Conservation (phyloP, 2,113 vertebrate genomes). For the Podarcis muralis region DNA sequence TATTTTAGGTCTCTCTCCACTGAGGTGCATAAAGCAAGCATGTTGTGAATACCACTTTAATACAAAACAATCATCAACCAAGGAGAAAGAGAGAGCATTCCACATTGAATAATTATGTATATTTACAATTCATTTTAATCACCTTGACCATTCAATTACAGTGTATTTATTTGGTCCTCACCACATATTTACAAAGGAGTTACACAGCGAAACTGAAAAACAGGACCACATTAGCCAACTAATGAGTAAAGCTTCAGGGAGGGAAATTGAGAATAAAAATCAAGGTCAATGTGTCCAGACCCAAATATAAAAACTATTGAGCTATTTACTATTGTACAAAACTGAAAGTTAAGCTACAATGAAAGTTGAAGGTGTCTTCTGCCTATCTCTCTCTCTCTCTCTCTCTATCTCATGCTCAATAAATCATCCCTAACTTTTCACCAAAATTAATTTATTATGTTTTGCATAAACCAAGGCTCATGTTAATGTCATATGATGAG, state of each 20-base stretch:
- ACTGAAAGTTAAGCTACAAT: conserved; percentile 47
- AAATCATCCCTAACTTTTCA: conserved; percentile 41
- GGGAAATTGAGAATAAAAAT: conserved; percentile 33
- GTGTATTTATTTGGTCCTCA: conserved; percentile 55
- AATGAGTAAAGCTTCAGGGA: conserved; percentile 29
- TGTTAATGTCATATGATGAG: conserved; percentile 34
- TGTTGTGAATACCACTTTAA: conserved; percentile 27
- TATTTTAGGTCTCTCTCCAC: conserved; percentile 19
- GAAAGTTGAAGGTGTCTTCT: conserved; percentile 28
- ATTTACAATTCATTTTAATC: conserved; percentile 45
- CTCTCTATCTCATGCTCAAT: conserved; percentile 3
- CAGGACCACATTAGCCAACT: conserved; percentile 39
- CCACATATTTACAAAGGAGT: conserved; percentile 45
- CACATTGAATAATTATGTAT: conserved; percentile 32
- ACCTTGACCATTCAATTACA: conserved; percentile 42
- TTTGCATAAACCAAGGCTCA: conserved; percentile 49
- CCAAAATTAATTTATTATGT: conserved; percentile 26
- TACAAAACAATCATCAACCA: conserved; percentile 21
- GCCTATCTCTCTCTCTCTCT: background rate
- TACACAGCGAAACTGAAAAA: conserved; percentile 18
- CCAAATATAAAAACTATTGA: conserved; percentile 1
- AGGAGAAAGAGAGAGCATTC: conserved; percentile 5
- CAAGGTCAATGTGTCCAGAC: background rate
- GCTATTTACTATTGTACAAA: background rate
- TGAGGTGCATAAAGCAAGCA: conserved; percentile 13